Evolutionary conservation across 1,140 invertebrate species (phyloP).

Genomic region (Steinernema khuongi): DNA sequence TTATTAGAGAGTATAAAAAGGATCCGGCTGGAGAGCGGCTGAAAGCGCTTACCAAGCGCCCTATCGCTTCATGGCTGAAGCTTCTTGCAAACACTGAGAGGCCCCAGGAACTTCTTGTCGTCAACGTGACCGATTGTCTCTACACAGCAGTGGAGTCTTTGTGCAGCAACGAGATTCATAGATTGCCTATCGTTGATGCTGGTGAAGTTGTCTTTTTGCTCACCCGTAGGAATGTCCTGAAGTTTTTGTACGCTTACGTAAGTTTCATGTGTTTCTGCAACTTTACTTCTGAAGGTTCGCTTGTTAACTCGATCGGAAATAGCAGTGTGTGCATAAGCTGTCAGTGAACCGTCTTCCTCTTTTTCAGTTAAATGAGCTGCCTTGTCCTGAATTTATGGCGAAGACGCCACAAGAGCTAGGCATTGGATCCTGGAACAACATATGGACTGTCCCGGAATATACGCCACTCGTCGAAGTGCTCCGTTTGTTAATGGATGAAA

Average conservation of each 20-base stretch:
- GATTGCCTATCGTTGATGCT: background rate
- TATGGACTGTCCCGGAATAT: constrained; percentile 70
- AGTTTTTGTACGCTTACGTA: background rate
- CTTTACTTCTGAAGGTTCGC: background rate
- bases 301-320: too few relatives aligned
- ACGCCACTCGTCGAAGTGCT: constrained; percentile 89
- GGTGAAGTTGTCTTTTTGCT: background rate
- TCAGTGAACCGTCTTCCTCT: too few relatives aligned
- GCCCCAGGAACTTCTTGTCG: background rate
- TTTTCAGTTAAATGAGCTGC: constrained; percentile 48
- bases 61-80: background rate
- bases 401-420: constrained; percentile 49
- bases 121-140: background rate
- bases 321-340: too few relatives aligned
- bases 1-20: background rate
- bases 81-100: background rate
- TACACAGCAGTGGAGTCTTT: background rate
- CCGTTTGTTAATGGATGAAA: constrained; percentile 85
- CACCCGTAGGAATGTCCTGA: background rate
- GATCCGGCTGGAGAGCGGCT: background rate
- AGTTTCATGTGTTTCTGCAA: background rate
- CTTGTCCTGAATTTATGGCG: constrained; percentile 47
- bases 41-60: background rate
- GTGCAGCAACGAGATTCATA: constrained; percentile 6
- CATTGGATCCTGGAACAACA: constrained; percentile 63